Percentiles rank a stretch among this genome's conserved stretches.
phyloP scores from a whole-genome alignment of 2,113 vertebrate genomes.

The Phrynosoma blainvillii region DNA sequence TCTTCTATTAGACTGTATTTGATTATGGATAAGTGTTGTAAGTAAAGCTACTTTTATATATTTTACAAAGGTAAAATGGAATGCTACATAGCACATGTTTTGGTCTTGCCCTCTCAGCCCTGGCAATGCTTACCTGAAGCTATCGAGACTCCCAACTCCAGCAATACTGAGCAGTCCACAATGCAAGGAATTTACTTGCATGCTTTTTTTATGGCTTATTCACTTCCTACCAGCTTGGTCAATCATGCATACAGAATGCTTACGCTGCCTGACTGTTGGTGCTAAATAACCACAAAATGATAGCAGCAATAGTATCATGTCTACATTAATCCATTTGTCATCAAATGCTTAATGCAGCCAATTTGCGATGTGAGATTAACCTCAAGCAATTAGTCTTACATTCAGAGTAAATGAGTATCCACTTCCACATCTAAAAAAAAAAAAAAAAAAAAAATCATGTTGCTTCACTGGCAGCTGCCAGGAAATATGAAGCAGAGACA shows the following conservation, averaged over 20 bases:
- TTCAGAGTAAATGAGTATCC: neutral
- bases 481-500: neutral
- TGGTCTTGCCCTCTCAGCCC: constrained; percentile 13
- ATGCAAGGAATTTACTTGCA: neutral
- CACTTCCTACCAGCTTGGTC: constrained; percentile 17
- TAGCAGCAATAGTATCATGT: neutral
- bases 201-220: constrained; percentile 27
- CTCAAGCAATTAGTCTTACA: constrained; percentile 4
- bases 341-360: neutral
- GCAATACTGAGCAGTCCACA: neutral
- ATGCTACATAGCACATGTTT: neutral
- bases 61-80: too few species aligned
- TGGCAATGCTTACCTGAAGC: constrained; percentile 15
- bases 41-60: too few species aligned
- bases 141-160: neutral
- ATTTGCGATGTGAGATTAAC: neutral
- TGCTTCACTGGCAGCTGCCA: neutral
- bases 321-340: neutral
- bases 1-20: too few species aligned
- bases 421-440: neutral
- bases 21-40: too few species aligned
- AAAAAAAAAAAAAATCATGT: neutral
- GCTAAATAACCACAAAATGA: constrained; percentile 16
- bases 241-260: constrained; percentile 12
- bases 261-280: neutral